phyloP scores from a whole-genome alignment of 2,888 invertebrate genomes.

The Imbricaverruca yamaguchii region DNA sequence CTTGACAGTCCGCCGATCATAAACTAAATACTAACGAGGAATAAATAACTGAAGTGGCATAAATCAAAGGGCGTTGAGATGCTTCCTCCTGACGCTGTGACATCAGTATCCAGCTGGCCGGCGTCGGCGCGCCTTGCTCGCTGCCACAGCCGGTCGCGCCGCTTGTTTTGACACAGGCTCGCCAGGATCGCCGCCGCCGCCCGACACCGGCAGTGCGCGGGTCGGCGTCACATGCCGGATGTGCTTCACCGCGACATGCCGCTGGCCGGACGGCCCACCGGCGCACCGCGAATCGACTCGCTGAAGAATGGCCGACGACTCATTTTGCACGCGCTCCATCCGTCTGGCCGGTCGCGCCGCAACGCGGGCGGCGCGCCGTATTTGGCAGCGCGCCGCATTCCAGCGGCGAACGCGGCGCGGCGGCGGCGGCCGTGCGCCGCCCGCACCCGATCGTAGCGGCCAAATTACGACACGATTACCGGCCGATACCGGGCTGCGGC shows the following conservation, averaged over 20 bases:
- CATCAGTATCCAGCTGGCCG: not conserved
- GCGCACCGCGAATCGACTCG: not conserved
- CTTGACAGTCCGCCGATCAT: not conserved
- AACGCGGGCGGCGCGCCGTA: not conserved
- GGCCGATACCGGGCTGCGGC: not conserved
- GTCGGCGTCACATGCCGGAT: too few species aligned
- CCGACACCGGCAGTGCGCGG: too few species aligned
- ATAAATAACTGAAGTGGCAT: not conserved
- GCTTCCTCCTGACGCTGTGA: not conserved
- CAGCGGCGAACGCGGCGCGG: too few species aligned
- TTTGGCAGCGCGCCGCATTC: not conserved
- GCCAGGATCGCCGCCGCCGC: too few species aligned
- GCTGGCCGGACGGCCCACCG: not conserved
- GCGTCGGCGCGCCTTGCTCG: too few species aligned
- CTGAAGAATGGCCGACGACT: not conserved
- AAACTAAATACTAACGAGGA: constrained; percentile 13
- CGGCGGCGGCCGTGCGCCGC: not conserved
- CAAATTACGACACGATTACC: not conserved
- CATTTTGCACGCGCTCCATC: not conserved
- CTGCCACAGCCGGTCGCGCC: too few species aligned
- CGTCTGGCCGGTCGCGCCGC: not conserved
- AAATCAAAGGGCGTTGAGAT: not conserved
- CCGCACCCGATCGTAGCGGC: not conserved
- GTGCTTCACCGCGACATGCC: too few species aligned
- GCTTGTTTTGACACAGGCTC: too few species aligned